phyloP scores from a whole-genome alignment of 1,140 invertebrate species.

The Drosophila sp. region DNA sequence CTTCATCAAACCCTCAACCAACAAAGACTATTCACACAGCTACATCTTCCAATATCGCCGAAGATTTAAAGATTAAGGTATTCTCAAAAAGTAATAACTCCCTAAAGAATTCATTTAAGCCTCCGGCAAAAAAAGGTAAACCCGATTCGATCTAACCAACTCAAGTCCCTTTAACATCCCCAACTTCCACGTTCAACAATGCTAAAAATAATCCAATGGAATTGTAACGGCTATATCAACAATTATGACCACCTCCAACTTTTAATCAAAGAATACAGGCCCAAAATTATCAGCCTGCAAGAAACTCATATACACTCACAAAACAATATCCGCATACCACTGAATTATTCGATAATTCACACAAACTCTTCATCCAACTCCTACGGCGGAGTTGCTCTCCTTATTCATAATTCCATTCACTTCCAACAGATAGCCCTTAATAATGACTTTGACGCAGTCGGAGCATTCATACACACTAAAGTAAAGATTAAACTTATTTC shows the following conservation, averaged over 20 bases:
- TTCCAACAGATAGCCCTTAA: background rate
- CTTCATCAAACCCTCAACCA: too few species aligned
- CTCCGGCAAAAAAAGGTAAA: background rate
- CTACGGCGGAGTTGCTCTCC: background rate
- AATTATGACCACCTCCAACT: background rate
- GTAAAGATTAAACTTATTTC: background rate
- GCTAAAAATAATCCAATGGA: too few species aligned
- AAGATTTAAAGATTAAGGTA: background rate
- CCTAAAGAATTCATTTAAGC: background rate
- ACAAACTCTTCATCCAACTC: background rate
- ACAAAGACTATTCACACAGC: background rate
- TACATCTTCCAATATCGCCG: background rate
- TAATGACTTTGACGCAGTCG: too few species aligned
- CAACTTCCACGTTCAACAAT: background rate
- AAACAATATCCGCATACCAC: background rate
- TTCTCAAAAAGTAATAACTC: background rate
- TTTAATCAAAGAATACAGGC: background rate
- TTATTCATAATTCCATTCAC: background rate
- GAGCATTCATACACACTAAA: background rate
- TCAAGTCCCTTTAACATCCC: background rate
- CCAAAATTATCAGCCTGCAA: background rate
- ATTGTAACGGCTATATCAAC: too few species aligned
- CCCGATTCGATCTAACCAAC: background rate
- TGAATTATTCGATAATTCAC: background rate
- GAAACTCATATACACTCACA: background rate